Base-by-base conservation (phyloP, 1,140 invertebrate genomes). In the Ceratina japonica region DNA sequence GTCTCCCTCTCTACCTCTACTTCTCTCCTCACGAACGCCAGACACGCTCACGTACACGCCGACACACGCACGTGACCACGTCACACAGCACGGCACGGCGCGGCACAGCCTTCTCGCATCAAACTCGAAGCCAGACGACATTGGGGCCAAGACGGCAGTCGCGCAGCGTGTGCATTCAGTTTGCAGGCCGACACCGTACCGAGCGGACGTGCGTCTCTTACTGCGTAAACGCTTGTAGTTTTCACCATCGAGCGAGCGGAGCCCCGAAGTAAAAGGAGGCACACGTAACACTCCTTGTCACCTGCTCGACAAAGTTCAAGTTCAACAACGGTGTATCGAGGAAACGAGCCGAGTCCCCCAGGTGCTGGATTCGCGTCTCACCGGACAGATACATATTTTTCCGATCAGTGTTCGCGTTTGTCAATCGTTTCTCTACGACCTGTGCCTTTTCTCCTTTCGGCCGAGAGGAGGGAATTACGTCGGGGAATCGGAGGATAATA, bases 121-220 rank as follows among this genome's bases (percentile, higher is more conserved):
- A 87, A 87, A 89, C 86, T 84, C 88, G 79, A 82, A 83, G 80
- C 86, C 86, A 86, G 85, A 86, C 87, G 89, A 89, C 87, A 90
- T 88, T 88, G 86, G 86, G 84, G 87, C 86, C 79, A 82, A 87
- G 88, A 82, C 83, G 64, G 76, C 81, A 86, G 85, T 89, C 86
- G 84, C 71, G 83, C 83, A 87, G 86, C 81, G 82, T 74, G 86
- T 80, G 80, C 73, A 90, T 83, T 91, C 90, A 92, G 91, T 92
- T 88, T 80, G 87, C 87, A 91, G 86, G 76, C 87, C 80, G 89
- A 80, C 88, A 84, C 84, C 86, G 84, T 76, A 87, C 80, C 80
- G 90, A 89, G 82, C 74, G 86, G 85, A 91, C 89, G 88, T 85
- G 70, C 54, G 65, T 66, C 22, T 56, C 54, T 44, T 44, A 44